Evolutionary conservation across 2,888 invertebrate genomes (phyloP), one percentile per base, ranked within the genome.

Genomic region (Euproctis similis): DNA sequence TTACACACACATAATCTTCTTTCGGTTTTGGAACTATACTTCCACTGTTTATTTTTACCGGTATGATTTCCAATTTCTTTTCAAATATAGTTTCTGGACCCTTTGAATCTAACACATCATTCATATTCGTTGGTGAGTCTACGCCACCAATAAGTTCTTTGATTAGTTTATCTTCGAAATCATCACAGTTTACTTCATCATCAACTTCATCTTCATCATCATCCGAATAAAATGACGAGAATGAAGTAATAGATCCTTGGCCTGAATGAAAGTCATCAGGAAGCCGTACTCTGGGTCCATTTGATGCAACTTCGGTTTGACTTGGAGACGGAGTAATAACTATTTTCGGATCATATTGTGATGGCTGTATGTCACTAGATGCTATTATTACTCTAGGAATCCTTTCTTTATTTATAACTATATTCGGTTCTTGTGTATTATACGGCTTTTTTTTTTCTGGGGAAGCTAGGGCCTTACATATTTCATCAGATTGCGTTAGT

Each of bases 331-430:
- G 86, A 46, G 87, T 88, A 10, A 90, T 89, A 17, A 89, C 77
- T 33, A 90, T 86, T 54, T 86, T 88, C 0, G 88, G 85, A 47
- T 90, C 89, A n/a, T n/a, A n/a, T 37, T 84, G 88, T 33, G 81
- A 63, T 25, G 64, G 63, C 11, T 76, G 61, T 38, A 63, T 62
- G 29, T 80, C 69, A 49, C 85, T 85, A 1, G 87, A 74, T 1
- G 86, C 77, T 30, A 88, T 84, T 16, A 88, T 86, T 1, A 87
- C 80, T 61, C 74, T 85, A 10, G 85, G 82, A 34, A 63, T 66
- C 42, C 77, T 67, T 17, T 72, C 70, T 36, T 60, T 60, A 16
- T 47, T 10, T n/a, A 53, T 28, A 19, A 44, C 38, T 8, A 45
- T 33, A 4, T 30, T 31, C 6, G 47, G 33, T 23, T 61, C 62